phyloP scores from a whole-genome alignment of 2,888 invertebrate species.

The Venusia cambrica region DNA sequence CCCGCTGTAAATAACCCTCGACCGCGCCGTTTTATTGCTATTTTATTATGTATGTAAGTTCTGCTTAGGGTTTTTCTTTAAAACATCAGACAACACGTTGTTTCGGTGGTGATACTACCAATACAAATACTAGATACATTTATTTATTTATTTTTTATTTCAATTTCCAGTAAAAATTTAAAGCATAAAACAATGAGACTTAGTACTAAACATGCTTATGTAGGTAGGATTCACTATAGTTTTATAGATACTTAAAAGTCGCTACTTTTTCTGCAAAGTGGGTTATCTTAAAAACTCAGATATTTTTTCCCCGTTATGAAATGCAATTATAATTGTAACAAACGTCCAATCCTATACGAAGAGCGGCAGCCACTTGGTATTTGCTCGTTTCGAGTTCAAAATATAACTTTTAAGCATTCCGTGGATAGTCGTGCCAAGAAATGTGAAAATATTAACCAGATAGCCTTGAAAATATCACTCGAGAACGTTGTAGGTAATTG shows the following conservation, averaged over 20 bases:
- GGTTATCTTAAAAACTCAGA: too few species aligned
- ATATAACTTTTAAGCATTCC: conserved; percentile 21
- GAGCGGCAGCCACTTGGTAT: conserved; percentile 10
- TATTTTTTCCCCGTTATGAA: too few species aligned
- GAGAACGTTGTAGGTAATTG: conserved; percentile 60
- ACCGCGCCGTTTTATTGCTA: conserved; percentile 50
- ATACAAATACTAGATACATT: too few species aligned
- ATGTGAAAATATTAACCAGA: conserved; percentile 44
- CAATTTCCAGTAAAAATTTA: conserved; percentile 9
- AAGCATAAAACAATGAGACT: too few species aligned
- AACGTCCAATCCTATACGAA: conserved; percentile 16
- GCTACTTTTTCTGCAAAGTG: too few species aligned
- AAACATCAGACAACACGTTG: conserved; percentile 4
- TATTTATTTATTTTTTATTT: too few species aligned
- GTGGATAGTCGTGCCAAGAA: conserved; percentile 24
- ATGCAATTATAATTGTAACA: conserved; percentile 17
- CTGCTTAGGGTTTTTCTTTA: conserved; percentile 11
- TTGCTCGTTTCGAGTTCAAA: conserved; percentile 9
- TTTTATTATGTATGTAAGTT: conserved; percentile 42
- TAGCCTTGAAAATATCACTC: conserved; percentile 57
- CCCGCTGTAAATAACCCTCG: conserved; percentile 62
- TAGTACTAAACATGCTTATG: too few species aligned
- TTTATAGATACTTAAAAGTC: too few species aligned
- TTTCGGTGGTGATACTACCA: neutral
- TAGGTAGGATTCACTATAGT: too few species aligned